These are phyloP conservation scores for Rhadina sibilatrix DNA, from an alignment of 2,113 vertebrate species.

Conservation along the genomic window DNA sequence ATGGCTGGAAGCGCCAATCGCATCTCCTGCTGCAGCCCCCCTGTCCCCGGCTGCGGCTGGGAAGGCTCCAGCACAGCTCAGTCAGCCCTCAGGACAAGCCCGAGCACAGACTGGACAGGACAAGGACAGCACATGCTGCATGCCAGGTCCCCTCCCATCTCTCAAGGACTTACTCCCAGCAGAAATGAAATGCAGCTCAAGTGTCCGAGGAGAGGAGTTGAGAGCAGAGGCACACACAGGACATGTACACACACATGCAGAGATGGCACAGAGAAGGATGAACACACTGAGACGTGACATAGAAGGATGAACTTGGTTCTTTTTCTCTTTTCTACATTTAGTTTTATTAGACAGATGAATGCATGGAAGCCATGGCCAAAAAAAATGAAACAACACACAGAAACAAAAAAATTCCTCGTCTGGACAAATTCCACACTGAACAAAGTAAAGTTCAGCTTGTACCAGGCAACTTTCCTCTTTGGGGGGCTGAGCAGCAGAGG, in stretches of 20 bases:
- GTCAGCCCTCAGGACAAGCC: background rate
- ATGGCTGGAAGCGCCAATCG: accelerated
- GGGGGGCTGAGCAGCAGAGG: background rate
- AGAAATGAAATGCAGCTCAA: background rate
- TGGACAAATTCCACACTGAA: background rate
- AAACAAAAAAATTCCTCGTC: background rate
- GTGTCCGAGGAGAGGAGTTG: background rate
- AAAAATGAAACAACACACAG: background rate
- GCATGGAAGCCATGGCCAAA: background rate
- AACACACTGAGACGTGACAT: background rate
- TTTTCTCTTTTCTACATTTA: background rate
- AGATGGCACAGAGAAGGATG: background rate
- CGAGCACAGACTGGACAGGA: background rate
- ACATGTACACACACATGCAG: background rate
- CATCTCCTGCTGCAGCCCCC: background rate
- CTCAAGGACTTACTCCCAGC: background rate
- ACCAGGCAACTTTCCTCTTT: background rate
- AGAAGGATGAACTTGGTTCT: background rate
- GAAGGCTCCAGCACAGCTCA: background rate
- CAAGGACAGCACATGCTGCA: background rate
- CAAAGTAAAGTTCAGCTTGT: background rate
- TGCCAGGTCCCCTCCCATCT: background rate
- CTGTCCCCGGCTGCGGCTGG: background rate
- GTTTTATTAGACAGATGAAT: conserved; percentile 61
- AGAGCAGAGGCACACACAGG: background rate